A percentile compares a stretch with the other conserved stretches of the same genome.
Conservation (phyloP, 2,888 invertebrate genomes). For the Drosophila lutescens region DNA sequence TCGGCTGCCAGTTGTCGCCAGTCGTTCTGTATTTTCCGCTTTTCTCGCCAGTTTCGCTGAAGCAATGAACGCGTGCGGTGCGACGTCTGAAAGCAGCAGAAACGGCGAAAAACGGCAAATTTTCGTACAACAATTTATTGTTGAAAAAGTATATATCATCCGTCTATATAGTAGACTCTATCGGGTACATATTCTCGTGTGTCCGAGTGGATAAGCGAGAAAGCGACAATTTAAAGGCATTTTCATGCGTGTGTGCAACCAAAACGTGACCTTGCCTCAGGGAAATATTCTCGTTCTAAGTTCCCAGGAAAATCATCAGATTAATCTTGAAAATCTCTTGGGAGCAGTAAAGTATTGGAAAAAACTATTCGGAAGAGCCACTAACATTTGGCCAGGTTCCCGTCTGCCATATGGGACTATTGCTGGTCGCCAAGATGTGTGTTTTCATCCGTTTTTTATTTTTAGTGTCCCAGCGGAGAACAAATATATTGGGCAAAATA, state of each 20-base stretch:
- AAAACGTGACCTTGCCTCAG: constrained; percentile 63
- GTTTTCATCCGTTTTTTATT: constrained; percentile 62
- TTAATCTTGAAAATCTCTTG: constrained; percentile 26
- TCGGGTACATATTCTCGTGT: constrained; percentile 23
- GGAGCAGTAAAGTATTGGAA: constrained; percentile 10
- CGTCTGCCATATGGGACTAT: constrained; percentile 60
- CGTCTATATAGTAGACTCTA: constrained; percentile 16
- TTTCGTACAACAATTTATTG: constrained; percentile 64
- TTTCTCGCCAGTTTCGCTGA: constrained; percentile 63
- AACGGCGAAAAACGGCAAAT: constrained; percentile 59
- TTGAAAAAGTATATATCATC: constrained; percentile 51
- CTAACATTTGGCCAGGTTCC: constrained; percentile 46
- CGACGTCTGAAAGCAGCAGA: constrained; percentile 44
- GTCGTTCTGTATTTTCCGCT: constrained; percentile 34
- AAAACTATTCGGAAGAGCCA: constrained; percentile 6
- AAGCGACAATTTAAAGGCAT: constrained; percentile 25
- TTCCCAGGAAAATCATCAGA: constrained; percentile 18
- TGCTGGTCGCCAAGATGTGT: constrained; percentile 51
- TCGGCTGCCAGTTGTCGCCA: constrained; percentile 58
- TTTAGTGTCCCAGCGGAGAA: constrained; percentile 45
- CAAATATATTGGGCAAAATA: constrained; percentile 55
- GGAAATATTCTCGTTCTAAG: constrained; percentile 20
- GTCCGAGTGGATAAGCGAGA: constrained; percentile 14
- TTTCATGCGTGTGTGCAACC: constrained; percentile 36
- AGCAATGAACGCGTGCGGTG: constrained; percentile 78